Base-by-base conservation (phyloP, 2,888 invertebrate species). In the Drosophila maculinotata region DNA sequence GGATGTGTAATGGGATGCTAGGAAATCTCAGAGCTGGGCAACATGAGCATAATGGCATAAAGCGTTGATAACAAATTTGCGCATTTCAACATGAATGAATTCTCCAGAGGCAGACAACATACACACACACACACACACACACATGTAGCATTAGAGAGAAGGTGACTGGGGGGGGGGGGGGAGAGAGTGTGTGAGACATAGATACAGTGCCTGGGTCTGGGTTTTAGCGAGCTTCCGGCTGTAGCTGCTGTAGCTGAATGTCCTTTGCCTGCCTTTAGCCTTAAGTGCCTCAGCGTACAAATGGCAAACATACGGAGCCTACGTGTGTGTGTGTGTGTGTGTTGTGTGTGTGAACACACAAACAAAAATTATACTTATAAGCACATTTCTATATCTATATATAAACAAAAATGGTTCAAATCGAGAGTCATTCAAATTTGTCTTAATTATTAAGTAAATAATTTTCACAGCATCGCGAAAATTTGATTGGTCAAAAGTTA, bases 51-150 rank as follows among this genome's bases (percentile, higher is more conserved):
- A 89, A 87, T 87, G 88, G 82, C 80, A 87, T 82, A 77, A 79
- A 89, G 87, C 88, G 83, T 87, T 83, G 89, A 87, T 87, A 88
- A 89, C 85, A 88, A 87, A 87, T 86, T 86, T 88, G 84, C 88
- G 77, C 88, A 89, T 89, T 89, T 89, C 89, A 86, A 87, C 89
- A 80, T 83, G 85, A 83, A 83, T 83, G 88, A 89, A 87, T 89
- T 74, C 89, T 89, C 89, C 54, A 81, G 88, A 81, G 88, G 75
- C 69, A 59, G 69, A 48, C 39, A n/a, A 63, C 52, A 56, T 54
- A 66, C 67, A 68, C 41, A 62, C 57, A 51, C n/a, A 31, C 39
- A 63, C 52, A 56, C 56, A 66, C 67, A 68, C 41, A 62, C 57
- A 51, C n/a, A 31, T 1, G 31, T 10, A 56, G 9, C n/a, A n/a